These are phyloP conservation scores for Seira sanloemensis DNA, from an alignment of 2,888 invertebrate genomes.

Conservation along the genomic window DNA sequence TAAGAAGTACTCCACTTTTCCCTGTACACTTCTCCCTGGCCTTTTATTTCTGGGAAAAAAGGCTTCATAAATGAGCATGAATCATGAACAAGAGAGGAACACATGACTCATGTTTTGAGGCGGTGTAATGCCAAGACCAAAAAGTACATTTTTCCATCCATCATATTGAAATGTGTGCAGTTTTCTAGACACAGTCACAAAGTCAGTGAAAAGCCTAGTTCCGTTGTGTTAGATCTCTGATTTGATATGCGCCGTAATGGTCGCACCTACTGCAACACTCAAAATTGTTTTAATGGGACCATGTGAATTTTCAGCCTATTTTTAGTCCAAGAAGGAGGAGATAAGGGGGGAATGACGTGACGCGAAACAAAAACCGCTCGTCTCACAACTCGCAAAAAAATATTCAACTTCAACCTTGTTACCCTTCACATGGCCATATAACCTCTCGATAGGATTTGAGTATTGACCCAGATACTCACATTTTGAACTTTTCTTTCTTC, in stretches of 20 bases:
- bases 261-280: neutral
- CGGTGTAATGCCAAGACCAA: slow-evolving; percentile 29
- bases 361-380: neutral
- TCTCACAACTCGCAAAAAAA: too few species aligned
- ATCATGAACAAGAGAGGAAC: slow-evolving; percentile 6
- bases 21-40: neutral
- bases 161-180: slow-evolving; percentile 31
- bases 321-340: neutral
- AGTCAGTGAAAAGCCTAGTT: slow-evolving; percentile 4
- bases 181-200: neutral
- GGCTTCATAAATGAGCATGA: neutral
- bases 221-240: neutral
- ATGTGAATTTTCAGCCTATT: neutral
- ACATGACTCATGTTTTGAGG: slow-evolving; percentile 8
- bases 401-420: too few species aligned
- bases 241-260: slow-evolving; percentile 8
- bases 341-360: neutral
- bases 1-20: neutral
- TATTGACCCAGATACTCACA: too few species aligned
- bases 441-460: too few species aligned
- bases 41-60: neutral
- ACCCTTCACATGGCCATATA: too few species aligned
- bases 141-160: slow-evolving; percentile 43
- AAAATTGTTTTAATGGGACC: neutral
- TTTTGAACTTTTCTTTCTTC: too few species aligned